phyloP scores from a whole-genome alignment of 2,113 vertebrate genomes.

The Nicator chloris region DNA sequence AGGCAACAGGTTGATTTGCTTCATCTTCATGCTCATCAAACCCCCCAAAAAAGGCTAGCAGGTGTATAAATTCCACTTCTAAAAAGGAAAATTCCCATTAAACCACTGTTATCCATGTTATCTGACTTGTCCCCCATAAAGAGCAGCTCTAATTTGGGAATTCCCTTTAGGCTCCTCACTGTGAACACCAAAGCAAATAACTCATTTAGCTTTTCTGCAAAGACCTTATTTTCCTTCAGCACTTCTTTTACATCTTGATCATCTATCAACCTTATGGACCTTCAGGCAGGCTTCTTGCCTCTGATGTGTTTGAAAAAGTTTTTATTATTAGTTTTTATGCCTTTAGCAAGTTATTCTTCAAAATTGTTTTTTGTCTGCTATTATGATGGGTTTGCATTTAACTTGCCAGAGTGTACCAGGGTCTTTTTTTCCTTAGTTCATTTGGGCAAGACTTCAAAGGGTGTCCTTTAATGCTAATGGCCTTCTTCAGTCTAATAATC shows the following conservation, averaged over 20 bases:
- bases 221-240: slow-evolving; percentile 53
- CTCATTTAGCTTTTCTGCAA: slow-evolving; percentile 54
- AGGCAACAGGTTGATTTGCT: background rate
- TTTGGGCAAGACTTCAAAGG: slow-evolving; percentile 39
- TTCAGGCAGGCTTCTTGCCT: slow-evolving; percentile 34
- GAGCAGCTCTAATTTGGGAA: slow-evolving; percentile 32
- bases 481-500: background rate
- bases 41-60: background rate
- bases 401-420: background rate
- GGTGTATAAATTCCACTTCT: background rate
- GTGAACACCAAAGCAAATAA: slow-evolving; percentile 55
- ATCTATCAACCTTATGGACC: slow-evolving; percentile 62
- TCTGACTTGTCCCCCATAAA: slow-evolving; percentile 10
- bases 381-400: slow-evolving; percentile 49
- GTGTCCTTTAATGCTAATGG: slow-evolving; percentile 28
- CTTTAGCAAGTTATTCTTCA: slow-evolving; percentile 63
- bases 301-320: slow-evolving; percentile 58
- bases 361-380: slow-evolving; percentile 47
- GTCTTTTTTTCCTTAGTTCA: background rate
- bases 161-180: slow-evolving; percentile 41
- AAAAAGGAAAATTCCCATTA: background rate
- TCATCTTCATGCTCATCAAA: background rate
- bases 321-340: slow-evolving; percentile 62
- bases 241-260: slow-evolving; percentile 64
- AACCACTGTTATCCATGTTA: background rate